phyloP scores from a whole-genome alignment of 2,113 vertebrate species.

The Cichladusa arquata region DNA sequence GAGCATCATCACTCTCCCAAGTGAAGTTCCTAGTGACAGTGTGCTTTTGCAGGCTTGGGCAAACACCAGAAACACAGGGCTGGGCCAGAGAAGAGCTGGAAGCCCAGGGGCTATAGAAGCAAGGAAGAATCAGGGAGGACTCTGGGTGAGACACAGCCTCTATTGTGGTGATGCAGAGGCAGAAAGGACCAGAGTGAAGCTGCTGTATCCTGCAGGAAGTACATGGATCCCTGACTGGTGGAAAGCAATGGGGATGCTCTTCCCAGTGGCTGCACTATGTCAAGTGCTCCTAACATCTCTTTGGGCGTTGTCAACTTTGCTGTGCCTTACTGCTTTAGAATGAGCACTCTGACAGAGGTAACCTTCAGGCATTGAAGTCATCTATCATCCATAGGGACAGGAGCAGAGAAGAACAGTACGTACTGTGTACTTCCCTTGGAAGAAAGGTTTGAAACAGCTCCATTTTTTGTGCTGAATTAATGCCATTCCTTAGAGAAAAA shows the following conservation, averaged over 20 bases:
- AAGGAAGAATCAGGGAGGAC: not conserved
- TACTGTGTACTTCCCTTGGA: not conserved
- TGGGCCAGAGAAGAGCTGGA: not conserved
- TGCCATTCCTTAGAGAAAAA: not conserved
- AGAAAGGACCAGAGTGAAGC: not conserved
- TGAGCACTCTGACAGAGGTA: not conserved
- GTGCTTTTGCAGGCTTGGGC: not conserved
- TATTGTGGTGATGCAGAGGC: not conserved
- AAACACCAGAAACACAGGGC: not conserved
- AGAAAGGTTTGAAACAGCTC: not conserved
- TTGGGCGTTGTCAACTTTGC: not conserved
- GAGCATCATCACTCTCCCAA: fast-evolving
- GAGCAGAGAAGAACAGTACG: not conserved
- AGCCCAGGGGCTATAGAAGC: fast-evolving
- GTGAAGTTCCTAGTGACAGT: not conserved
- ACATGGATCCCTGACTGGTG: not conserved
- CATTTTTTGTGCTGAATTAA: not conserved
- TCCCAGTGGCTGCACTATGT: not conserved
- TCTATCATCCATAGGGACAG: not conserved
- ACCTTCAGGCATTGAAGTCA: not conserved
- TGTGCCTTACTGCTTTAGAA: not conserved
- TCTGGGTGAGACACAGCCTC: not conserved
- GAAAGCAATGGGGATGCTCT: not conserved
- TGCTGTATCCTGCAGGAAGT: not conserved
- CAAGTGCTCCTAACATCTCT: fast-evolving